Evolutionary conservation across 2,113 vertebrate species (phyloP).

Genomic region (Cebidichthys violaceus): DNA sequence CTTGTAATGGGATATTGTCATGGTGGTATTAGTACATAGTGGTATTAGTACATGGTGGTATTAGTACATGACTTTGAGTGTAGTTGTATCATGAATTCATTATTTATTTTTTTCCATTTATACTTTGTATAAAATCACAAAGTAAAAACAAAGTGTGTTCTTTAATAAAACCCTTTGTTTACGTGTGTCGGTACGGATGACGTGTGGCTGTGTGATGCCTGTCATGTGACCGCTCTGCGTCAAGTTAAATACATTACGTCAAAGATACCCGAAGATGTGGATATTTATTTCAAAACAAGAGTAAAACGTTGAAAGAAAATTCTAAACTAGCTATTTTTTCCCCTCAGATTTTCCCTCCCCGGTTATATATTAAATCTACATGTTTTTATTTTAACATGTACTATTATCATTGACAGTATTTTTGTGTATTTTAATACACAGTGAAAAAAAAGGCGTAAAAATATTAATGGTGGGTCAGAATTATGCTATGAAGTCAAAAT

Average conservation of each 20-base stretch:
- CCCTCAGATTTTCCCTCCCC: no score
- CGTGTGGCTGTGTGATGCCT: neutral
- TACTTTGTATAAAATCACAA: neutral
- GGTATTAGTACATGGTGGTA: neutral
- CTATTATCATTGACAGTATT: neutral
- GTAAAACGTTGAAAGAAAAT: neutral
- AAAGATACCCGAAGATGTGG: neutral
- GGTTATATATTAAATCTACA: neutral
- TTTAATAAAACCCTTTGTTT: neutral
- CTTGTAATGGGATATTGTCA: neutral
- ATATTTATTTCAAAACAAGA: constrained; percentile 7
- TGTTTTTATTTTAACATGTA: neutral
- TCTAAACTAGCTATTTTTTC: no score
- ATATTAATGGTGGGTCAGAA: no score
- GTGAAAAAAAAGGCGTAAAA: no score
- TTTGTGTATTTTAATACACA: neutral
- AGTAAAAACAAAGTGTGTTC: neutral
- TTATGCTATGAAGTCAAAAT: neutral
- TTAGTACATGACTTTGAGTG: neutral
- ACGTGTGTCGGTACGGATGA: neutral
- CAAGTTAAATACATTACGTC: neutral
- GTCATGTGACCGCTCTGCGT: constrained; percentile 17
- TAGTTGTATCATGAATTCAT: neutral
- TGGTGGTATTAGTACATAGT: no score
- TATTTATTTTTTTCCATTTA: neutral